A percentile compares a stretch with the other conserved stretches of the same genome.
Conservation (phyloP, 1,140 invertebrate species). For the Dryas iulia region DNA sequence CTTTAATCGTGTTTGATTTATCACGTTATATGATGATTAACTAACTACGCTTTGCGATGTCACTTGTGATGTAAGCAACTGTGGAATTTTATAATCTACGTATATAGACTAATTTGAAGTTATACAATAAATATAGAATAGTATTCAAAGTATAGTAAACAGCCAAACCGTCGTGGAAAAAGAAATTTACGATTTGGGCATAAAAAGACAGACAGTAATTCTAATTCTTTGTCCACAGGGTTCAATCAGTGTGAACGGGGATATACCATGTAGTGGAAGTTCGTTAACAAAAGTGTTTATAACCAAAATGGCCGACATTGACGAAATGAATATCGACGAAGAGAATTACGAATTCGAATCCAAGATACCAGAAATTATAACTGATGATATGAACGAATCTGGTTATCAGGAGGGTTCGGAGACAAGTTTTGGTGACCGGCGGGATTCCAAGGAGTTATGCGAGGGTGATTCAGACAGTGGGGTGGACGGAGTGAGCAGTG, state of each 20-base stretch:
- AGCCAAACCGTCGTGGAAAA: neutral
- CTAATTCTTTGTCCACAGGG: conserved; percentile 50
- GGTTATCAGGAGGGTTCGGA: conserved; percentile 71
- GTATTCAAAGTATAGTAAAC: neutral
- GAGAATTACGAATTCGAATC: conserved; percentile 69
- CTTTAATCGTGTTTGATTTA: conserved; percentile 1
- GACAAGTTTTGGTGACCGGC: conserved; percentile 62
- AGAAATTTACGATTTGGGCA: neutral
- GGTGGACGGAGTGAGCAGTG: conserved; percentile 68
- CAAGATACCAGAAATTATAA: conserved; percentile 69
- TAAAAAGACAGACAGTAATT: neutral
- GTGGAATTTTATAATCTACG: neutral
- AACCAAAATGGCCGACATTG: conserved; percentile 59
- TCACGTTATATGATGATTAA: neutral
- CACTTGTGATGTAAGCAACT: neutral
- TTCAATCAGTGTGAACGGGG: conserved; percentile 47
- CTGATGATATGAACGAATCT: conserved; percentile 72
- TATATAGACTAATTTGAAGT: neutral
- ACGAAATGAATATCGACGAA: conserved; percentile 55
- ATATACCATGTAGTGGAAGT: conserved; percentile 66
- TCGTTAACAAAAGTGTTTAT: conserved; percentile 34
- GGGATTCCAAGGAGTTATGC: conserved; percentile 69
- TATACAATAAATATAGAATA: neutral
- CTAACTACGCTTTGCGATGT: neutral
- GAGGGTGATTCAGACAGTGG: conserved; percentile 70